Evolutionary conservation across 2,888 invertebrate species (phyloP), one percentile per base, ranked within the genome.

Genomic region (Unio pictorum): DNA sequence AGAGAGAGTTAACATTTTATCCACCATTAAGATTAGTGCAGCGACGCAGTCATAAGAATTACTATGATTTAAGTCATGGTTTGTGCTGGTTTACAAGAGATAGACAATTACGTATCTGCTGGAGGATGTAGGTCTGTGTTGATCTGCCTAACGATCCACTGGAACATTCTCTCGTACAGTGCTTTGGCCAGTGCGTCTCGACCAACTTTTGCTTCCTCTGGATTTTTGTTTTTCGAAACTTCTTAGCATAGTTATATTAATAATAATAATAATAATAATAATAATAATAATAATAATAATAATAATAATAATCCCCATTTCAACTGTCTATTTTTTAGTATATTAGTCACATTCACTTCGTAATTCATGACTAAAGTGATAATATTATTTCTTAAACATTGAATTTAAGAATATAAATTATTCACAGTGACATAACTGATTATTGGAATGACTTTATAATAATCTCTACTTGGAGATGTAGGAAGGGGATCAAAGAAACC

Each of bases 171-270:
- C 7, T 73, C 71, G 67, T 87, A 87, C 55, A 87, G 67, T 20
- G 80, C 76, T 72, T 86, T 87, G 57, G 87, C 84, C n/a, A 87
- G 66, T 1, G 85, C 81, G 70, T 87, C 85, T 28, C 87, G 55
- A 15, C 81, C 79, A 69, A 82, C 81, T 62, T 79, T 75, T 3
- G 86, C 85, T 61, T 84, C 80, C 23, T 69, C 66, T 17, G 69
- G 60, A 59, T 76, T 83, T 74, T 81, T 83, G 54, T 69, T 57
- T 57, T 68, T 71, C 28, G 70, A 64, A 6, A 84, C 75, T 18
- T 60, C 59, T 58, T 82, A 82, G 15, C 81, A 81, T 26, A 60
- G 55, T 26, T 54, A 15, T 45, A 45, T 18, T 58, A 58, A n/a
- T 58, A 58, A n/a, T 58, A 58, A 58, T 58, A 58, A 58, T 58